A percentile compares a stretch with the other conserved stretches of the same genome.
These are phyloP conservation scores for Pterostichus madidus DNA, from an alignment of 2,888 invertebrate genomes.

Conservation along the genomic window DNA sequence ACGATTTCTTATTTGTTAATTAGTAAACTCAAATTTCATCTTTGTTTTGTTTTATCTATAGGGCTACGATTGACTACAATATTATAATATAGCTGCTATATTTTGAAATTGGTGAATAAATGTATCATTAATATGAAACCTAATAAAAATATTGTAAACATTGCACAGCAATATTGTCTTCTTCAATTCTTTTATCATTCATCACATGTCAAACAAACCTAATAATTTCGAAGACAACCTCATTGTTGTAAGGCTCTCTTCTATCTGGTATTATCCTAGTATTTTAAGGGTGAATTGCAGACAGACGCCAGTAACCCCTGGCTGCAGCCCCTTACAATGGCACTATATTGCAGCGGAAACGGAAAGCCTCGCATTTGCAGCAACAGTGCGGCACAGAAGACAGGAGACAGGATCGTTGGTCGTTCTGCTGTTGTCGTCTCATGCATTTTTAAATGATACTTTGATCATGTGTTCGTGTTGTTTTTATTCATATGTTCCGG, in stretches of 20 bases:
- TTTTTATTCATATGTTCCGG: conserved; percentile 27
- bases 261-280: conserved; percentile 1
- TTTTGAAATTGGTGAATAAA: too few species aligned
- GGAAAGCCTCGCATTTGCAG: conserved; percentile 61
- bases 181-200: neutral
- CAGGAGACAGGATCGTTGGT: neutral
- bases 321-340: conserved; percentile 27
- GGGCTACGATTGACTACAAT: too few species aligned
- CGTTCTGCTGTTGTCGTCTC: conserved; percentile 52
- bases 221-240: neutral
- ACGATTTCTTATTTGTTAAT: too few species aligned
- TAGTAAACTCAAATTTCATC: too few species aligned
- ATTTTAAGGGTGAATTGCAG: conserved; percentile 8
- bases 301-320: conserved; percentile 1
- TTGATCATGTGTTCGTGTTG: conserved; percentile 45
- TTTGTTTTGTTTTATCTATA: too few species aligned
- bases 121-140: too few species aligned
- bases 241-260: conserved; percentile 1
- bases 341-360: conserved; percentile 43
- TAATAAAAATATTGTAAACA: too few species aligned
- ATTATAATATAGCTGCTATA: too few species aligned
- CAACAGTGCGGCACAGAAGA: neutral
- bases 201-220: neutral
- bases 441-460: conserved; percentile 63
- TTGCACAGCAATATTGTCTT: too few species aligned